A percentile compares a stretch with the other conserved stretches of the same genome.
These are phyloP conservation scores for Myzus persicae DNA, from an alignment of 1,140 invertebrate genomes.

Conservation along the genomic window DNA sequence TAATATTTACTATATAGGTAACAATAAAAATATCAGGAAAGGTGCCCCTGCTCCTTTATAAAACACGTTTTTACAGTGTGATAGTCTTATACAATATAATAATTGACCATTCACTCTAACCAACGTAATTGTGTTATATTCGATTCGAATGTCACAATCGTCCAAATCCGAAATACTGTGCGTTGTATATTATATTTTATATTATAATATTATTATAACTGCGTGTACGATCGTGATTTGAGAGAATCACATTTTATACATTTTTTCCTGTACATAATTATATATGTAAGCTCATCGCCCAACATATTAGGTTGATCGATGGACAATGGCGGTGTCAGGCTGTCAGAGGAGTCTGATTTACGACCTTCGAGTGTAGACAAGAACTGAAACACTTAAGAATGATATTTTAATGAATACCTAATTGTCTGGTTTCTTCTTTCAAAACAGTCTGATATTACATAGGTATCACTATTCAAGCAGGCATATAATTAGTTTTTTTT, in stretches of 20 bases:
- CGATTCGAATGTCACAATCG: not conserved
- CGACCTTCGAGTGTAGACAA: not conserved
- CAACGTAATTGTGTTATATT: not conserved
- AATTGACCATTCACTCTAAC: not conserved
- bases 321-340: not conserved
- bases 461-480: not conserved
- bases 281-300: not conserved
- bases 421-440: conserved; percentile 5
- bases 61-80: not conserved
- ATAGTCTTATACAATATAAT: not conserved
- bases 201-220: not conserved
- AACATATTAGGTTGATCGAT: conserved; percentile 22
- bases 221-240: not conserved
- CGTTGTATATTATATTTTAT: not conserved
- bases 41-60: not conserved
- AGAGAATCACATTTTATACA: not conserved
- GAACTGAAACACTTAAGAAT: not conserved
- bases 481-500: not conserved
- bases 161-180: not conserved
- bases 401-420: not conserved
- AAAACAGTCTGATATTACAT: not conserved
- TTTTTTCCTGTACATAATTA: not conserved
- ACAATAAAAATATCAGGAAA: no score
- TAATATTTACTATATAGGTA: no score
- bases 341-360: conserved; percentile 18